These are phyloP conservation scores for Camponotus pennsylvanicus DNA, from an alignment of 1,140 invertebrate species.

Conservation along the genomic window DNA sequence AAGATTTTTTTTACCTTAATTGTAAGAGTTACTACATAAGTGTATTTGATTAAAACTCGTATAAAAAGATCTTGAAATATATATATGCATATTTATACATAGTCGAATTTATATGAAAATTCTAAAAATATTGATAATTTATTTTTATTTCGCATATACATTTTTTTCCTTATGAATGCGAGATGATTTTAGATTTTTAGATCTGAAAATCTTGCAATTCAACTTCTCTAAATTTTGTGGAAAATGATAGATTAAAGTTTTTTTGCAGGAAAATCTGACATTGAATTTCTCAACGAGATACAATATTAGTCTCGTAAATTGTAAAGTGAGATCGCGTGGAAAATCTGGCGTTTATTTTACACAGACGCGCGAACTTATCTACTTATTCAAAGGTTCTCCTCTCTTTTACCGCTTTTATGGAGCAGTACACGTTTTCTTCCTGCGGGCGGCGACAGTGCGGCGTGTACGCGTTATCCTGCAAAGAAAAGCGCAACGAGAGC, in stretches of 20 bases:
- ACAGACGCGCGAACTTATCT: constrained; percentile 31
- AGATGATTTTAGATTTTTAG: too few species aligned
- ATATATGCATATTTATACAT: background rate
- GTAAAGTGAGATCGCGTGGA: constrained; percentile 19
- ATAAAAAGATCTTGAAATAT: background rate
- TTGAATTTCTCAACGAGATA: constrained; percentile 20
- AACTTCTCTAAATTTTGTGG: constrained; percentile 14
- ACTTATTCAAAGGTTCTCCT: constrained; percentile 42
- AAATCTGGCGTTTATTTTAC: constrained; percentile 41
- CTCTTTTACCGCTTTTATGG: constrained; percentile 29
- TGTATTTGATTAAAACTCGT: background rate
- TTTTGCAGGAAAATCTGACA: background rate
- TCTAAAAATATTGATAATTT: background rate
- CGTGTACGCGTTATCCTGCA: constrained; percentile 28
- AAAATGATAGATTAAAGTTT: constrained; percentile 16
- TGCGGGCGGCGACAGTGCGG: background rate
- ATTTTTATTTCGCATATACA: background rate
- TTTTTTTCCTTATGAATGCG: background rate
- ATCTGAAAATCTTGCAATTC: background rate
- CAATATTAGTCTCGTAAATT: constrained; percentile 38
- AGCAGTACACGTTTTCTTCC: constrained; percentile 36
- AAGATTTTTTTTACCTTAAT: background rate
- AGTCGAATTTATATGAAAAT: background rate
- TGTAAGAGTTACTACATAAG: background rate
- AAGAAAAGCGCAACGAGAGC: constrained; percentile 40